Percentiles rank a stretch among this genome's conserved stretches.
Conservation (phyloP, 2,113 vertebrate species). For the Alligator sinensis region DNA sequence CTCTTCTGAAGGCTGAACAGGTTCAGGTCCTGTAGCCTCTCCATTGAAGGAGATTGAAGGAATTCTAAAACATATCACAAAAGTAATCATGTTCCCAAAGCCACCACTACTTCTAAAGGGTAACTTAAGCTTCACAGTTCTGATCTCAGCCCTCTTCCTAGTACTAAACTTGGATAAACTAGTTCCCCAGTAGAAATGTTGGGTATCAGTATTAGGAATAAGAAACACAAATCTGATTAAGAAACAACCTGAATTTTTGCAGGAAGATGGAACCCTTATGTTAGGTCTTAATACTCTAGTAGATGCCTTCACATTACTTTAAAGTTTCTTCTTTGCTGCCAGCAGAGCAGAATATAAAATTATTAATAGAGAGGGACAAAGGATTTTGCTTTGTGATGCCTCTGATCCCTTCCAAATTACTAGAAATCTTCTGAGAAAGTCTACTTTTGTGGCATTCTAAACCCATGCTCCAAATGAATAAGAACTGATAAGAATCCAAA, state of each 20-base stretch:
- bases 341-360: not conserved
- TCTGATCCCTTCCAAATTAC: not conserved
- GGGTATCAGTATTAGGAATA: not conserved
- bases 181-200: not conserved
- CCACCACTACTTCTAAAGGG: not conserved
- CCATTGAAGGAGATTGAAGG: not conserved
- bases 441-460: not conserved
- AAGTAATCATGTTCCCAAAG: not conserved
- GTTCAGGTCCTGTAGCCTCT: too few species aligned
- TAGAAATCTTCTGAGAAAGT: not conserved
- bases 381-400: not conserved
- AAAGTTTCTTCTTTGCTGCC: not conserved
- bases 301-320: not conserved
- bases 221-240: not conserved
- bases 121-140: not conserved
- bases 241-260: conserved; percentile 16
- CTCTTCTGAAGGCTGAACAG: too few species aligned
- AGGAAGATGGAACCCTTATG: conserved; percentile 22
- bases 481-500: not conserved
- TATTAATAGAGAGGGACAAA: not conserved
- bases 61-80: not conserved
- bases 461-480: not conserved
- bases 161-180: not conserved
- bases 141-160: not conserved
- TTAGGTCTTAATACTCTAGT: conserved; percentile 30